phyloP scores from a whole-genome alignment of 2,113 vertebrate genomes.

The Cinclus cinclus region DNA sequence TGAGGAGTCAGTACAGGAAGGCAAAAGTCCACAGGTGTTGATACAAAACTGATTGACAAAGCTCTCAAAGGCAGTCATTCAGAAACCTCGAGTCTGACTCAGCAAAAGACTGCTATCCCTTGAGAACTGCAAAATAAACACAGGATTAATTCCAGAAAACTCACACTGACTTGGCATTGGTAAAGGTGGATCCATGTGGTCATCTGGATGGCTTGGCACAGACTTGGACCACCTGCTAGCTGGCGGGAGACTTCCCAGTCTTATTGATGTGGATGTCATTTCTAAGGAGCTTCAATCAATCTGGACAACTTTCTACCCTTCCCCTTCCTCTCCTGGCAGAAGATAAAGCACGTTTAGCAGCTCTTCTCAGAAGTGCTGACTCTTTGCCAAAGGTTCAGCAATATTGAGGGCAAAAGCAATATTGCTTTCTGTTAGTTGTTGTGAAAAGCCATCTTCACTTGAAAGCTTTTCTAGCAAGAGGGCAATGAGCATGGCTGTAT shows the following conservation, averaged over 20 bases:
- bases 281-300: neutral
- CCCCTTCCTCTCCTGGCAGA: neutral
- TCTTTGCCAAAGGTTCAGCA: neutral
- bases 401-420: neutral
- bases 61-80: neutral
- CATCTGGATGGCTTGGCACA: neutral
- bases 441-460: slow-evolving; percentile 1
- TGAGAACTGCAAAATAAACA: neutral
- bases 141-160: neutral
- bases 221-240: neutral
- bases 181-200: neutral
- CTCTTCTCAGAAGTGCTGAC: neutral
- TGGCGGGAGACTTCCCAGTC: neutral
- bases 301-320: neutral
- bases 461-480: neutral
- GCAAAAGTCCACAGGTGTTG: neutral
- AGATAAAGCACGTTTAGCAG: neutral
- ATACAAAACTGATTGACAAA: neutral
- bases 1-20: neutral
- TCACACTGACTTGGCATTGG: neutral
- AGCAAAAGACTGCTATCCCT: neutral
- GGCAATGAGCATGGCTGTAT: neutral
- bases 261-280: neutral
- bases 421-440: neutral
- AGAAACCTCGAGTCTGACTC: neutral